phyloP scores from a whole-genome alignment of 2,888 invertebrate genomes.

The Agriopis marginaria region DNA sequence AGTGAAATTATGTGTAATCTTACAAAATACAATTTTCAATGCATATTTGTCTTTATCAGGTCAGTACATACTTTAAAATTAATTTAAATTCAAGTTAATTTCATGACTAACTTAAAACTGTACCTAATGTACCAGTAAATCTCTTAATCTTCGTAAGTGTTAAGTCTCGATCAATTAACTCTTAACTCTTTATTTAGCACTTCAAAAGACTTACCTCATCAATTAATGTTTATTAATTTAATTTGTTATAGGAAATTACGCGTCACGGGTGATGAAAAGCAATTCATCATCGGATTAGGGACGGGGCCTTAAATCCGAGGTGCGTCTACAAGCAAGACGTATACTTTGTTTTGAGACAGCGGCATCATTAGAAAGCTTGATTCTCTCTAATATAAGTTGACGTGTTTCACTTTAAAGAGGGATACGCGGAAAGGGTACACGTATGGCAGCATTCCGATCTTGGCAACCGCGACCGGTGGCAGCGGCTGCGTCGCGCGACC shows the following conservation, averaged over 20 bases:
- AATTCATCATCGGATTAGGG: constrained; percentile 37
- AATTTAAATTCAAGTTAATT: not conserved
- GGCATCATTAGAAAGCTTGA: constrained; percentile 4
- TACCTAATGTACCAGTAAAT: not conserved
- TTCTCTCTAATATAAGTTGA: constrained; percentile 6
- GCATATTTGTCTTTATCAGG: no score
- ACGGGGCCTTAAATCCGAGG: constrained; percentile 16
- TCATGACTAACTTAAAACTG: not conserved
- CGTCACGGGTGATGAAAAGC: constrained; percentile 29
- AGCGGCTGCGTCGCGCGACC: no score
- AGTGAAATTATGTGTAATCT: no score
- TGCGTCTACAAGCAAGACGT: not conserved
- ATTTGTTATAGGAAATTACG: constrained; percentile 36
- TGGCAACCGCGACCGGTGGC: no score
- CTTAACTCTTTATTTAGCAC: constrained; percentile 17
- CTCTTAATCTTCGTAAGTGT: not conserved
- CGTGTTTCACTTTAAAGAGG: not conserved
- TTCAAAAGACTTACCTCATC: constrained; percentile 26
- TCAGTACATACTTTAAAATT: not conserved
- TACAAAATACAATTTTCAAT: no score
- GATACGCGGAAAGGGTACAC: no score
- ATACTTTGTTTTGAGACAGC: constrained; percentile 9
- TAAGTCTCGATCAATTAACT: constrained; percentile 1
- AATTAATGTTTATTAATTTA: constrained; percentile 39
- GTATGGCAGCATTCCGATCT: no score